Percentiles rank a stretch among this genome's conserved stretches.
These are phyloP conservation scores for Meloidogyne floridensis DNA, from an alignment of 1,140 invertebrate genomes.

Conservation along the genomic window DNA sequence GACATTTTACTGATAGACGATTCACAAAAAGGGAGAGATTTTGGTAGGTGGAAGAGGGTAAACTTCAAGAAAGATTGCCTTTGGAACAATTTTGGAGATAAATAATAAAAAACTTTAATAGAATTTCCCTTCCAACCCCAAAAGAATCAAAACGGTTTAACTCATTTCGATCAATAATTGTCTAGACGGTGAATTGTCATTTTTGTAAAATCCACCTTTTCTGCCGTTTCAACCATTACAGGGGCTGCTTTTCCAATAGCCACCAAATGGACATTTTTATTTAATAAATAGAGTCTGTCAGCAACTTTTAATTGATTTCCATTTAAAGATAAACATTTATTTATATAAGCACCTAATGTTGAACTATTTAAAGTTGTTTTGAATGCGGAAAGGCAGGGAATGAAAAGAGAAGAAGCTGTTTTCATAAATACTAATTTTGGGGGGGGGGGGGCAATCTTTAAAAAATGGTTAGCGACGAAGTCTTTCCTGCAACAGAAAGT, in stretches of 20 bases:
- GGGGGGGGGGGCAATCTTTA: no score
- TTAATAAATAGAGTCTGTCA: constrained; percentile 39
- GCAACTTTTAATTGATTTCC: constrained; percentile 23
- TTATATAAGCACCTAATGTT: background rate
- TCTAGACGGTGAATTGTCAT: background rate
- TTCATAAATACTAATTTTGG: no score
- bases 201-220: constrained; percentile 19
- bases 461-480: no score
- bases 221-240: constrained; percentile 57
- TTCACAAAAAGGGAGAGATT: background rate
- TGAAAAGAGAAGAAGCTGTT: background rate
- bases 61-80: no score
- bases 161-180: no score
- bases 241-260: constrained; percentile 60
- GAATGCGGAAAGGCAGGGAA: background rate
- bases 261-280: constrained; percentile 52
- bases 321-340: constrained; percentile 33
- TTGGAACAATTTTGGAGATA: no score
- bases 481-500: no score
- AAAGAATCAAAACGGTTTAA: no score
- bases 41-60: no score
- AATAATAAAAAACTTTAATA: no score
- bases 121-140: no score
- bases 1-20: background rate
- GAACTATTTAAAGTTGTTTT: background rate